phyloP scores from a whole-genome alignment of 2,797 vertebrate species.

The Enteromius radiatus region DNA sequence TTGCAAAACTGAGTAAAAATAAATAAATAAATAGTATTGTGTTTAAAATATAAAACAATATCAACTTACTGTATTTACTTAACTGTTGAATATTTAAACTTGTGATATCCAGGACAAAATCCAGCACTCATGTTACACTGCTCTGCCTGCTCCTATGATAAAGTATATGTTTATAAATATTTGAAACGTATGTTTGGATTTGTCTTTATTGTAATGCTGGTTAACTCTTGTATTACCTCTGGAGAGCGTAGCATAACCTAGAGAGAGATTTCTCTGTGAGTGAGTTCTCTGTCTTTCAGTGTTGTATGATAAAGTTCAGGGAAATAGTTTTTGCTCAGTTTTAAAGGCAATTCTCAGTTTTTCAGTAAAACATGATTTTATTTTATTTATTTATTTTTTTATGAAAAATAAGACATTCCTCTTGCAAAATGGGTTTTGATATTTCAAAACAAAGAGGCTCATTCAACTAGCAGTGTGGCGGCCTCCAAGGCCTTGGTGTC shows the following conservation, averaged over 20 bases:
- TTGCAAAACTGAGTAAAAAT: too few species aligned
- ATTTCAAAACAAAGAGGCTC: conserved; percentile 21
- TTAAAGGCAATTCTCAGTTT: conserved; percentile 32
- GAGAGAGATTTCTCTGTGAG: too few species aligned
- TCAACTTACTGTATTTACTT: too few species aligned
- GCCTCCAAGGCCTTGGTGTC: too few species aligned
- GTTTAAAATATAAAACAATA: too few species aligned
- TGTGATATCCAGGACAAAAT: too few species aligned
- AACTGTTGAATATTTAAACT: too few species aligned
- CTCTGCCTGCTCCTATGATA: too few species aligned
- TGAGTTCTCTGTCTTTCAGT: conserved; percentile 57
- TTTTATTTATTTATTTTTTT: not conserved
- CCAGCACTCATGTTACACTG: too few species aligned
- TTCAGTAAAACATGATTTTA: conserved; percentile 1
- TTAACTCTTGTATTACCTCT: conserved; percentile 69
- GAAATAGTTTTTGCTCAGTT: conserved; percentile 66
- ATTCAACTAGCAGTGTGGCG: too few species aligned
- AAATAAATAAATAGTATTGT: too few species aligned
- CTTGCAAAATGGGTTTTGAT: conserved; percentile 41
- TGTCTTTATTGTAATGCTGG: conserved; percentile 61
- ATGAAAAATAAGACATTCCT: conserved; percentile 11
- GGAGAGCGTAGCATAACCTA: conserved; percentile 60
- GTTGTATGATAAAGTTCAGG: conserved; percentile 72
- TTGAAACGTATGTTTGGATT: conserved; percentile 52
- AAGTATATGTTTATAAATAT: too few species aligned